These are phyloP conservation scores for Lutraria lutraria DNA, from an alignment of 2,888 invertebrate genomes.

Conservation along the genomic window DNA sequence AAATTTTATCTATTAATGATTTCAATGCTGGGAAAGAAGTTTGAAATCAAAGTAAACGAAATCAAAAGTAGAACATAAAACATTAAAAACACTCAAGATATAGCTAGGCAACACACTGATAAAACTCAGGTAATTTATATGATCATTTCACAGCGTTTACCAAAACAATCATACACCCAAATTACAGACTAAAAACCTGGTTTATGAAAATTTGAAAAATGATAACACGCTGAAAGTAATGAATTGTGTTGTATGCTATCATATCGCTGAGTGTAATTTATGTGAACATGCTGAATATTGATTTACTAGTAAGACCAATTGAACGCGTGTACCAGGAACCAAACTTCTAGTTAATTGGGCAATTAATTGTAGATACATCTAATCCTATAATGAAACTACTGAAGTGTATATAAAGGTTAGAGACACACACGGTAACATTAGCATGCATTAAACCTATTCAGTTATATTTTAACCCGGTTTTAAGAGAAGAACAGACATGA, in stretches of 20 bases:
- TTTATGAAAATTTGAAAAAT: not conserved
- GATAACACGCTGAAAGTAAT: not conserved
- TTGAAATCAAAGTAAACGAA: not conserved
- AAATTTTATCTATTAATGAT: not conserved
- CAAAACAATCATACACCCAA: not conserved
- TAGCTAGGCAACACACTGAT: not conserved
- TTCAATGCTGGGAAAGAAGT: not conserved
- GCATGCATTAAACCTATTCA: not conserved
- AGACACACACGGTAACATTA: not conserved
- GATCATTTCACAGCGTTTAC: not conserved
- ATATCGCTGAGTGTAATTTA: not conserved
- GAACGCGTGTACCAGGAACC: not conserved
- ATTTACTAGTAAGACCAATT: not conserved
- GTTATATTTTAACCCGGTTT: not conserved
- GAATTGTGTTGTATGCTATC: not conserved
- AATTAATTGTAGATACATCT: conserved; percentile 8
- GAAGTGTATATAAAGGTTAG: not conserved
- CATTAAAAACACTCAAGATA: not conserved
- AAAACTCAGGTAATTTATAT: not conserved
- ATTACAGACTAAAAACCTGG: not conserved
- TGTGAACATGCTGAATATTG: not conserved
- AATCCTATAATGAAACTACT: not conserved
- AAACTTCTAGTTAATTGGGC: not conserved
- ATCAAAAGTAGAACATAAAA: not conserved
- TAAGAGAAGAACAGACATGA: conserved; percentile 7